Base-by-base conservation (phyloP, 2,888 invertebrate species). In the Leucophora obtusa region DNA sequence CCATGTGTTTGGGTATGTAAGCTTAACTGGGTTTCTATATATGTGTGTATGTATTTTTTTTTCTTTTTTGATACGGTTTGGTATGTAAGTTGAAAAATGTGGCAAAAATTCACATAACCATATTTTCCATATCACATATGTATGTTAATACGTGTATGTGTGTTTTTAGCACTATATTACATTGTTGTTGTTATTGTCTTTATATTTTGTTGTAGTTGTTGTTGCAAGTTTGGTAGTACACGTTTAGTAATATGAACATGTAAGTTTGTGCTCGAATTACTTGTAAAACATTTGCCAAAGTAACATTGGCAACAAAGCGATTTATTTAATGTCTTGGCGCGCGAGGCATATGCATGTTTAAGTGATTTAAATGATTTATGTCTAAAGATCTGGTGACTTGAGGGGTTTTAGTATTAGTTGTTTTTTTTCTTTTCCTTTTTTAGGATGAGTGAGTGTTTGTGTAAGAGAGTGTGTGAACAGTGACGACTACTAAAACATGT, bases 331-430 rank as follows among this genome's bases (percentile, higher is more conserved):
- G 88, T 85, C 86, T 86, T 85, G 84, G 79, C 82, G 80, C 82
- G 80, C 76, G 77, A 74, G 75, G 75, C 85, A 85, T 84, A 86
- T 89, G 87, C 88, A 88, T 89, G 88, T 87, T 88, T 85, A 87
- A 89, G 90, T 89, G 90, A 90, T 90, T 90, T 90, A 89, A 85
- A 88, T 90, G 89, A 90, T 90, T 89, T 90, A 90, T 90, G 87
- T 86, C 84, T 82, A 83, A 86, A 85, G 85, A 86, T 85, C 85
- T 85, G 84, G 43, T 70, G 84, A 84, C 88, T 87, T 75, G 85
- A 83, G 87, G 87, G 87, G 86, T 43, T 72, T 72, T 62, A 54
- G 38, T n/a, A 58, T 43, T 60, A 38, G 38, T 38, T 68, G 54
- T 65, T 70, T 28, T 28, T 28, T 21, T 21, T 21, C 4, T 21